Evolutionary conservation across 2,113 vertebrate genomes (phyloP).

Genomic region (Ramphastos sulfuratus): DNA sequence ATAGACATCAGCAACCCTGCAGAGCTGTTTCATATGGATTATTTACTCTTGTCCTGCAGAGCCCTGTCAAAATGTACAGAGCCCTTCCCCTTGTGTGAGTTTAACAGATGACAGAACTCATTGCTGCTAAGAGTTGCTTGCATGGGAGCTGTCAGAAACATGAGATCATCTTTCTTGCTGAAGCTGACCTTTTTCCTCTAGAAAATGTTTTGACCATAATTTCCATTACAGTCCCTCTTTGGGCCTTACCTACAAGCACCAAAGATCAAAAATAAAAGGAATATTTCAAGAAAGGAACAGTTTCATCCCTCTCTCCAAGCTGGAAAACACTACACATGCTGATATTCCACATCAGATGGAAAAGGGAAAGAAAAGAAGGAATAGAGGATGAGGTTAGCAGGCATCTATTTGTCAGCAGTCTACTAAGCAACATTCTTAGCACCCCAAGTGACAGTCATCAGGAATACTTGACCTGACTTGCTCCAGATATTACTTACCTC

Average conservation of each 20-base stretch:
- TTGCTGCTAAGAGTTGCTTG: constrained; percentile 28
- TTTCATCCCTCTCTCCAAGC: neutral
- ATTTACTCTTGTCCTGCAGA: neutral
- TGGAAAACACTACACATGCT: neutral
- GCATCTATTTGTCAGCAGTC: neutral
- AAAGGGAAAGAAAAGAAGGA: neutral
- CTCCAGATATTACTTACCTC: neutral
- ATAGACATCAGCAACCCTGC: neutral
- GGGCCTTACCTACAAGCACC: neutral
- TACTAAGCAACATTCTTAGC: neutral
- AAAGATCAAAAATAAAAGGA: neutral
- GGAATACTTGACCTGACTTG: neutral
- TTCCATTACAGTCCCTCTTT: constrained; percentile 37
- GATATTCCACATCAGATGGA: neutral
- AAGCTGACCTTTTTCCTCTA: constrained; percentile 25
- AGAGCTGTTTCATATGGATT: neutral
- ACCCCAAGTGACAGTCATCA: neutral
- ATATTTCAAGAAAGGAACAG: neutral
- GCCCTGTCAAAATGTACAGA: constrained; percentile 28
- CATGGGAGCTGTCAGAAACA: constrained; percentile 49
- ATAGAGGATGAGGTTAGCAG: neutral
- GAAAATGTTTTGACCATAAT: constrained; percentile 33
- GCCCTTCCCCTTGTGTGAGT: constrained; percentile 22
- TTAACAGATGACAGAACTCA: constrained; percentile 59
- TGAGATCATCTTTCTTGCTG: constrained; percentile 39